Evolutionary conservation across 2,113 vertebrate species (phyloP), one percentile per base, ranked within the genome.

Genomic region (Actinemys pallida): DNA sequence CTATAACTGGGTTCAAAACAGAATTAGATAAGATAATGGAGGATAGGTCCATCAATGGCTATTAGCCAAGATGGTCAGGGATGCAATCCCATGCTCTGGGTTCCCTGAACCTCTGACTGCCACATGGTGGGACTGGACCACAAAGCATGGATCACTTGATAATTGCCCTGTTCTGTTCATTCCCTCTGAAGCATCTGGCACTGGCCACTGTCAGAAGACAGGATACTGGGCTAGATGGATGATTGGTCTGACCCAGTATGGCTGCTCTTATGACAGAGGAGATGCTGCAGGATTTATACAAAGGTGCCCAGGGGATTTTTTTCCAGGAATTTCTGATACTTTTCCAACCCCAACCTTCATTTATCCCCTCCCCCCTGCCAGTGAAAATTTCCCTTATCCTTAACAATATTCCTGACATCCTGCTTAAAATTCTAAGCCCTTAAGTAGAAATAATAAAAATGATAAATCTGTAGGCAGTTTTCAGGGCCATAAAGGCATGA

Each of bases 401-500:
- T 75, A n/a, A 20, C 87, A 95, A 49, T 72, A 80, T 89, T 91
- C 91, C 90, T 90, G 96, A 96, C 93, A 87, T 96, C 75, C 59
- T 80, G 82, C 82, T 79, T 8, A 92, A 92, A 96, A 96, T 94
- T 53, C 83, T 72, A 81, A 91, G 85, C 84, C 94, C 79, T 92
- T 12, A 7, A 83, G 65, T 81, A 95, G 89, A 94, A 98, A 95
- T 94, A 94, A 96, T 90, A 95, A 95, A 96, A 95, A 95, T 83
- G 75, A 84, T 89, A 94, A 93, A 93, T 96, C 91, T 56, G 89
- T 94, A 80, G 81, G 89, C 92, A 83, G 59, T 93, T 97, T 92
- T 97, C 57, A 69, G 80, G 91, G 94, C 96, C 94, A 45, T 90
- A 93, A 97, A 94, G 97, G 95, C 90, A 93, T 86, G 75, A 95